phyloP scores from a whole-genome alignment of 2,888 invertebrate species.

The Andrena bucephala region DNA sequence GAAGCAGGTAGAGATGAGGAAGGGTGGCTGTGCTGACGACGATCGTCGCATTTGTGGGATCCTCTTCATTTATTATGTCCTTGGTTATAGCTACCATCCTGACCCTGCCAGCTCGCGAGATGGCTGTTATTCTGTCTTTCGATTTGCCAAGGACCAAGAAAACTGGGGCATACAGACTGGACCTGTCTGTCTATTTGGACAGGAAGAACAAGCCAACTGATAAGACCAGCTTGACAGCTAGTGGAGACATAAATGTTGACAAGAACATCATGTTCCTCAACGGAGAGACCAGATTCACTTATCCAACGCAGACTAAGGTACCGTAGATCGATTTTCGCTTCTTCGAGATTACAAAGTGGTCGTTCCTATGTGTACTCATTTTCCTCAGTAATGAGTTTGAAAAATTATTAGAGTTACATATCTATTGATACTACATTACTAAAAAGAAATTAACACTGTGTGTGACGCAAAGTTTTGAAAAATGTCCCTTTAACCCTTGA shows the following conservation, averaged over 20 bases:
- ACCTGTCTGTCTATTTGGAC: conserved; percentile 89
- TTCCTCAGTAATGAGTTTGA: no score
- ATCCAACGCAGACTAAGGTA: conserved; percentile 89
- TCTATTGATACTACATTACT: background rate
- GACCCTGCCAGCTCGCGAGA: conserved; percentile 89
- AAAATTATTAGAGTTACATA: no score
- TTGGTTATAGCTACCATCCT: conserved; percentile 86
- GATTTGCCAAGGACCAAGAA: conserved; percentile 81
- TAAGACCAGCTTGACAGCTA: conserved; percentile 87
- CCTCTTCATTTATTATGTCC: background rate
- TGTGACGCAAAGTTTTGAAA: no score
- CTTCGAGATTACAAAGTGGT: background rate
- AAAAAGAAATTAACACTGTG: no score
- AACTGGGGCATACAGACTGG: conserved; percentile 88
- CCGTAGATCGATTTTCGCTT: background rate
- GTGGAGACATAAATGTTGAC: conserved; percentile 86
- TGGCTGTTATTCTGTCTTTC: conserved; percentile 87
- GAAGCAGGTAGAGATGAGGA: conserved; percentile 86
- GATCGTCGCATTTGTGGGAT: background rate
- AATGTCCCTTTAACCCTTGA: no score
- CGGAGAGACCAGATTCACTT: conserved; percentile 88
- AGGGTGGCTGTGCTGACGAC: background rate
- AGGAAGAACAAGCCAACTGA: conserved; percentile 90
- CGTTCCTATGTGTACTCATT: no score
- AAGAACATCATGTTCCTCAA: conserved; percentile 85